Evolutionary conservation across 2,113 vertebrate species (phyloP), one percentile per base, ranked within the genome.

Genomic region (Nyctereutes procyonoides): DNA sequence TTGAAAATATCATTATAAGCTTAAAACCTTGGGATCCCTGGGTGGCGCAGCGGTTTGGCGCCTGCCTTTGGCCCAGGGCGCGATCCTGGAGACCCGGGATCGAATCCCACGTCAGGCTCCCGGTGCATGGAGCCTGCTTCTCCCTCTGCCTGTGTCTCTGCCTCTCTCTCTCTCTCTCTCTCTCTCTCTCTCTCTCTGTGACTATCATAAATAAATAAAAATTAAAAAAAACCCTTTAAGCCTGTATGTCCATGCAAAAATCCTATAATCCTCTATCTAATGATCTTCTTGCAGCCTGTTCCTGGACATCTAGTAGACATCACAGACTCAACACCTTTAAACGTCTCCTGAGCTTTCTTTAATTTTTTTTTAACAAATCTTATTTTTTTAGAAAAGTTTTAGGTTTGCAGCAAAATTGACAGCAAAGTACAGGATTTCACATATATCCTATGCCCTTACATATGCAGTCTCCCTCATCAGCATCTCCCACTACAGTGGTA

Each of bases 351-450:
- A 71, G 51, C 22, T 87, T 55, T 35, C 48, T 51, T 55, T 69
- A 51, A 6, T 0, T 1, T n/a, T 48, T 85, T 85, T 14, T 0
- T 6, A 60, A 58, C 20, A 43, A 62, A 14, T 17, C 30, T 32
- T 82, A 16, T 48, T 85, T 65, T 65, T 65, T 51, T 43, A 65
- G 62, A 85, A 62, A 13, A 85, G 38, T 85, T 85, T 84, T 84
- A 48, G 60, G 19, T n/a, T 55, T 24, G 22, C 10, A 84, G 82
- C 26, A 48, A 65, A 84, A 84, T 32, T 65, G 43, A 65, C 17
- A 32, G 43, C 10, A 65, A 85, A 1, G 19, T 85, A 22, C 17
- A 48, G 60, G 26, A 51, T 85, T 65, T 20, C 16, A 38, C 38
- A 8, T 32, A 65, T 51, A 65, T 20, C 43, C 62, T 28, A 14